These are phyloP conservation scores for Nothocercus nigrocapillus DNA, from an alignment of 2,113 vertebrate species.

Conservation along the genomic window DNA sequence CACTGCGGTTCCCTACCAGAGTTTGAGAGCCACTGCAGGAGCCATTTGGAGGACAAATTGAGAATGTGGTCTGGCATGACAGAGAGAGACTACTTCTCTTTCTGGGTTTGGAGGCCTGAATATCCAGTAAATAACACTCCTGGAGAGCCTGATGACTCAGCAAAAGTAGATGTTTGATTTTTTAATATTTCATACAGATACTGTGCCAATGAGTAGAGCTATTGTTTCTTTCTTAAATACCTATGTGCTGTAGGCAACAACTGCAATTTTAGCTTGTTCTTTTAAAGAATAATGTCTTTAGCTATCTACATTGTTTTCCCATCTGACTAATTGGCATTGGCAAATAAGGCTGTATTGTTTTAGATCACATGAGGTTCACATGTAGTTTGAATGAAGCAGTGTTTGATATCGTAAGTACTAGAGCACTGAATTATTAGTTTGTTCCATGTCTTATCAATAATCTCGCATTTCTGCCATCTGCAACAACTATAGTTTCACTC, in stretches of 20 bases:
- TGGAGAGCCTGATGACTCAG: neutral
- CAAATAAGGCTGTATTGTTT: conserved; percentile 39
- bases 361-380: conserved; percentile 9
- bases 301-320: conserved; percentile 31
- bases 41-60: neutral
- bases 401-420: neutral
- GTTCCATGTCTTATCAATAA: conserved; percentile 39
- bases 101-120: neutral
- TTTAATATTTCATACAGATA: neutral
- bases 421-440: neutral
- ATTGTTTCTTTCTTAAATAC: neutral
- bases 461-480: conserved; percentile 56
- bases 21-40: neutral
- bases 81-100: neutral
- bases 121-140: neutral
- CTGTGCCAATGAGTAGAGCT: neutral
- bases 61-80: neutral
- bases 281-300: neutral
- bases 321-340: conserved; percentile 22
- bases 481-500: conserved; percentile 22
- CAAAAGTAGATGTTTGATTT: neutral
- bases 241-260: neutral
- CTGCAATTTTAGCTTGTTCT: neutral
- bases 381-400: neutral
- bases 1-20: neutral